Base-by-base conservation (phyloP, 2,888 invertebrate species). In the Torymus tubicola region DNA sequence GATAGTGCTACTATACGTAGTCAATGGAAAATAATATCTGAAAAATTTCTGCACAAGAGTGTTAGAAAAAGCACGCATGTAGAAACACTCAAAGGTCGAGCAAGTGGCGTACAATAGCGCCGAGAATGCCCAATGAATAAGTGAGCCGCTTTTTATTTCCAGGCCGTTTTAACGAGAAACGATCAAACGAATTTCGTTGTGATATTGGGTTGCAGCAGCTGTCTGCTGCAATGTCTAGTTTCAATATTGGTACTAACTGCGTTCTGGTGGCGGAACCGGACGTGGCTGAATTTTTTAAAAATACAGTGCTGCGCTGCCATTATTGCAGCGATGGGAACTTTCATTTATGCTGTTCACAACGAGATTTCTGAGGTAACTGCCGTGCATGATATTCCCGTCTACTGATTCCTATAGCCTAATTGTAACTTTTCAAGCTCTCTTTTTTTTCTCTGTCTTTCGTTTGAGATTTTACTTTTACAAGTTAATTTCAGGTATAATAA, bases 271-370 rank as follows among this genome's bases (percentile, higher is more conserved):
- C 90, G 91, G 68, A 91, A 91, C 83, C 91, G 91, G 60, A 92
- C 92, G 80, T 94, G 94, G 87, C 89, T 94, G 58, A 93, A 93
- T 83, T 94, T 94, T 89, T 91, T 95, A 69, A 95, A 95, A 90
- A 91, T 95, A 85, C 95, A 95, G 87, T 94, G 94, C 87, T 94
- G 94, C 86, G 92, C 94, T 1, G 94, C 95, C 14, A 91, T 95
- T 77, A 93, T 95, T 58, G 94, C 95, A 87, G 93, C 95, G 69
- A 96, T 95, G 93, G 92, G 94, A 5, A 93, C 91, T 64, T 92
- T 92, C 83, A 89, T 91, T 75, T 92, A 91, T 78, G 91, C 92
- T 18, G 87, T 89, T 31, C 87, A 89, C 78, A 87, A 84, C 63
- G 84, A 89, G 76, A 84, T 91, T n/a, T 86, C 91, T 8, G 88